Evolutionary conservation across 2,888 invertebrate genomes (phyloP), one percentile per base, ranked within the genome.

Genomic region (Papilio elwesi): DNA sequence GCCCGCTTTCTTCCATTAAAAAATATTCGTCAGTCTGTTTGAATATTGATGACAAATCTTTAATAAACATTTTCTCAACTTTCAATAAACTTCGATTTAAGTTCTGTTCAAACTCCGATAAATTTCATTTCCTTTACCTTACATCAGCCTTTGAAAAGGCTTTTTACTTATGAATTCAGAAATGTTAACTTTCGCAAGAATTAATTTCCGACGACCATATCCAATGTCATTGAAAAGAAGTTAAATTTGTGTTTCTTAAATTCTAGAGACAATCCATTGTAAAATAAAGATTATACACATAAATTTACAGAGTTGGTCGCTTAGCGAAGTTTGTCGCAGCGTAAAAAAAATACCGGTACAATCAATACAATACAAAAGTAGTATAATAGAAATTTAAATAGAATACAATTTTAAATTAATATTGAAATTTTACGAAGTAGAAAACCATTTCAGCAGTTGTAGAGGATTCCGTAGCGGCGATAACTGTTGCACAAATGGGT

Each of bases 11-110:
- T 38, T 59, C 38, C n/a, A 4, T 38, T n/a, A 6, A 38, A 59
- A 38, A n/a, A n/a, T 26, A 9, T 62, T 62, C 43, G 9, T 43
- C 16, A 15, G 15, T 67, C 52, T 5, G 66, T 67, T 55, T 47
- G 67, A 67, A 55, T 67, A 67, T 67, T 47, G 67, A 67, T 67
- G 67, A 13, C n/a, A 67, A 53, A 67, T 55, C 51, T 53, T 67
- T 38, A 47, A 67, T 67, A 43, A 43, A 62, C 43, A 15, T 43
- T 62, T 62, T 15, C 38, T 43, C 43, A 62, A 62, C 43, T 62
- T 62, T 62, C 43, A 67, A 67, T 67, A 53, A 67, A 67, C 67
- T 55, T 67, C 53, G 53, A 67, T 67, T 67, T 43, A 55, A 55
- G 38, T 67, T 67, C 66, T 38, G 59, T 59, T n/a, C 59, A n/a